Percentiles rank a stretch among this genome's conserved stretches.
These are phyloP conservation scores for Panorpa germanica DNA, from an alignment of 2,888 invertebrate genomes.

Conservation along the genomic window DNA sequence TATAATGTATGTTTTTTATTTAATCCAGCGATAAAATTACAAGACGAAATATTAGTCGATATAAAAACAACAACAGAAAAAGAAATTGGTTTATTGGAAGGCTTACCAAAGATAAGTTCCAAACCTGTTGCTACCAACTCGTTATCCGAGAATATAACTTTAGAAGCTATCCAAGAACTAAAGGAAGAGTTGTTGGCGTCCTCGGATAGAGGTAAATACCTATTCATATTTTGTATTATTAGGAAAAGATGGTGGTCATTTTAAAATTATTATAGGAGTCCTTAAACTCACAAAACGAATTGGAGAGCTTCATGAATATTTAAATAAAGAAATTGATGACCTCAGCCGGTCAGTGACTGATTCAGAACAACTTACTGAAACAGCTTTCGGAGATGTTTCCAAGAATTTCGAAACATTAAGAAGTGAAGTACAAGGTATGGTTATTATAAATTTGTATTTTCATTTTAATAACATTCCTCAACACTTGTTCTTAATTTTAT, in stretches of 20 bases:
- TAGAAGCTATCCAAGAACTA: constrained; percentile 32
- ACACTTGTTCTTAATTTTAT: constrained; percentile 16
- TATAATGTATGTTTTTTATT: neutral
- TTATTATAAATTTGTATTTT: constrained; percentile 5
- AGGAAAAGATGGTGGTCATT: constrained; percentile 1
- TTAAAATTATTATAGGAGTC: constrained; percentile 19
- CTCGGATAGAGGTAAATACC: constrained; percentile 26
- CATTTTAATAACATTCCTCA: constrained; percentile 9
- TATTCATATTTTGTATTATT: neutral
- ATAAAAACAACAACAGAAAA: constrained; percentile 27
- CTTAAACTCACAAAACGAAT: constrained; percentile 29
- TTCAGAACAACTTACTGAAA: constrained; percentile 32
- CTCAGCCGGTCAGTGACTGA: constrained; percentile 37
- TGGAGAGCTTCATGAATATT: constrained; percentile 30
- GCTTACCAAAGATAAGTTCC: constrained; percentile 27
- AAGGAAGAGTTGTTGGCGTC: constrained; percentile 27
- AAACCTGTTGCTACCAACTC: constrained; percentile 29
- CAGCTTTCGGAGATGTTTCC: constrained; percentile 32
- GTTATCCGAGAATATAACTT: constrained; percentile 46
- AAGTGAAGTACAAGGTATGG: constrained; percentile 26
- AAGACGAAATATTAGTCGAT: no score
- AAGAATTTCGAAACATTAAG: constrained; percentile 32
- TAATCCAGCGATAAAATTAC: neutral
- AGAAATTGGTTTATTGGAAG: constrained; percentile 25
- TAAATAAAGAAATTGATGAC: constrained; percentile 29